These are phyloP conservation scores for Papilio polyxenes DNA, from an alignment of 1,140 invertebrate genomes.

Conservation along the genomic window DNA sequence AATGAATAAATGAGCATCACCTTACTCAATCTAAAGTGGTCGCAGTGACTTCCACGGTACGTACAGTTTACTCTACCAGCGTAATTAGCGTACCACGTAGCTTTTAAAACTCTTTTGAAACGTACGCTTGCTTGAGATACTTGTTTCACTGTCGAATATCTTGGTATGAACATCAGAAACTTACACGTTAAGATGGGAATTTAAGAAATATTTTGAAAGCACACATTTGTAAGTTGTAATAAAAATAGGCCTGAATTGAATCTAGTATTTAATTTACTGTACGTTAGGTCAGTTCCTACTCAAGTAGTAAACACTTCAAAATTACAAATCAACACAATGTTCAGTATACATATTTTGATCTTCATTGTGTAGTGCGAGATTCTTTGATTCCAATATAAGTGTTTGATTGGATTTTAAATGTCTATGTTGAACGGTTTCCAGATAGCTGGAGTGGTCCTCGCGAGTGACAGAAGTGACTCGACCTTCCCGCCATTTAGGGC, in stretches of 20 bases:
- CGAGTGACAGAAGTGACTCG: constrained; percentile 2
- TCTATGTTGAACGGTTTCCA: constrained; percentile 1
- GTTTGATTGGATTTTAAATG: constrained; percentile 21
- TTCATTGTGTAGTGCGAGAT: neutral
- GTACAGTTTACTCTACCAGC: too few relatives aligned
- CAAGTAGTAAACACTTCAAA: neutral
- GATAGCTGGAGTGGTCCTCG: constrained; percentile 33
- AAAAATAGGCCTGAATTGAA: neutral
- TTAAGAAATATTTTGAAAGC: neutral
- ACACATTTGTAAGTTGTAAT: neutral
- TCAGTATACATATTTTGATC: neutral
- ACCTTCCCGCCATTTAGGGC: constrained; percentile 39
- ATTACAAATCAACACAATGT: neutral
- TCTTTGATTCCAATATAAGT: constrained; percentile 11
- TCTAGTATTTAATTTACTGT: too few relatives aligned
- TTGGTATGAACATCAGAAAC: too few relatives aligned
- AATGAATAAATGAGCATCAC: too few relatives aligned
- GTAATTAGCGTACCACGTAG: too few relatives aligned
- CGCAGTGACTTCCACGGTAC: too few relatives aligned
- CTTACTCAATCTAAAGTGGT: too few relatives aligned
- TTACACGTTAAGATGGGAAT: neutral
- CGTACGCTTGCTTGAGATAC: too few relatives aligned
- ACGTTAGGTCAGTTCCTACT: neutral
- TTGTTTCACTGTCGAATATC: too few relatives aligned
- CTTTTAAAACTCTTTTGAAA: neutral